Evolutionary conservation across 2,113 vertebrate genomes (phyloP), one percentile per base, ranked within the genome.

Genomic region (Gasterosteus aculeatus): DNA sequence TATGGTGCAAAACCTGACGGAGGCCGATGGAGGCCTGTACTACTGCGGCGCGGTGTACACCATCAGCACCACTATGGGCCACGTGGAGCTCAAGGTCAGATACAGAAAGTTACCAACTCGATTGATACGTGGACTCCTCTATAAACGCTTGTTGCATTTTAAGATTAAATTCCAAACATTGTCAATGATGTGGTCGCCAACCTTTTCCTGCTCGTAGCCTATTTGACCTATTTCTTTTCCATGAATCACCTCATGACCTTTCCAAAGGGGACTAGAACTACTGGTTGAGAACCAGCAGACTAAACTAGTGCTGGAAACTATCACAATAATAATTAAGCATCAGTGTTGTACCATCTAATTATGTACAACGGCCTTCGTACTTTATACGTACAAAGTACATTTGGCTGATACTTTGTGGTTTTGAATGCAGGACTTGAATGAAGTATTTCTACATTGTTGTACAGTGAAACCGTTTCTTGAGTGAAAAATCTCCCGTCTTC

Each of bases 41-140:
- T 86, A 78, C 79, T 99, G 97, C 72, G 92, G 81, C 0, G 96
- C 96, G 0, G 16, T 80, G 33, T 98, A 96, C 75, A 42, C 63
- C 4, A 69, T 96, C 38, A 87, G 91, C 3, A 81, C 72, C 53
- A 91, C 88, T 0, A 70, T 85, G 75, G 60, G 80, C 2, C 83
- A 22, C 0, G 8, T 95, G 69, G 38, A 93, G 0, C 88, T 99
- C 10, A 93, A 63, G 51, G 95, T 98, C 69, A 85, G 82, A 44
- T 2, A 0, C 44, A 19, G 6, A 64, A 47, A 53, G 39, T 26
- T 7, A 53, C 1, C 0, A 10, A 35, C 15, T 31, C 22, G 61
- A 64, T 75, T 33, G 33, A 33, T 33, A 33, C 33, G 3, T 33
- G 3, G 3, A 5, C 5, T 5, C 33, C 3, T 3, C 33, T 33